Percentiles rank a stretch among this genome's conserved stretches.
Evolutionary conservation across 2,888 invertebrate species (phyloP).

Genomic region (Philereme vetulata): DNA sequence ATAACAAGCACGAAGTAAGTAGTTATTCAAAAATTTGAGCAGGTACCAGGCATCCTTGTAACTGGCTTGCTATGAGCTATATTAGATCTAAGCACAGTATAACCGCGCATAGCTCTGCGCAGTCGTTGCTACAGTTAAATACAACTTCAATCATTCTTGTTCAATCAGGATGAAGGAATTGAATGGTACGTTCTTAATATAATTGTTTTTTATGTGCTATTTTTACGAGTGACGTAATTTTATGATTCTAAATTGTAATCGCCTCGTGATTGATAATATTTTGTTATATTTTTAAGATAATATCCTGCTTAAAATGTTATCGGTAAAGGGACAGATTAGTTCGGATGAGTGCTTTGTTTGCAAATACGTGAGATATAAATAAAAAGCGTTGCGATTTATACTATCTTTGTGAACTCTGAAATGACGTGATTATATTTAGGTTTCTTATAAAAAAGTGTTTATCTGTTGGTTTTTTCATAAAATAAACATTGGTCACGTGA

Average conservation of each 20-base stretch:
- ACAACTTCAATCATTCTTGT: slow-evolving; percentile 3
- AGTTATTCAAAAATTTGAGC: not conserved
- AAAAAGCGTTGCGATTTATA: too few species aligned
- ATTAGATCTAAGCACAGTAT: slow-evolving; percentile 41
- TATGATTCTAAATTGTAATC: slow-evolving; percentile 4
- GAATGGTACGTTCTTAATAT: slow-evolving; percentile 43
- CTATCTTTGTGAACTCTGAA: too few species aligned
- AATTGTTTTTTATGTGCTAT: slow-evolving; percentile 1
- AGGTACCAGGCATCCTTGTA: slow-evolving; percentile 32
- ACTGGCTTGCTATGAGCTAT: slow-evolving; percentile 32
- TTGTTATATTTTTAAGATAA: slow-evolving; percentile 3
- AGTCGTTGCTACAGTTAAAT: slow-evolving; percentile 27
- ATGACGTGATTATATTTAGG: too few species aligned
- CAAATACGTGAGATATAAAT: too few species aligned
- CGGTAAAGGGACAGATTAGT: too few species aligned
- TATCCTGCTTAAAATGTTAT: too few species aligned
- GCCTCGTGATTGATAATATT: not conserved
- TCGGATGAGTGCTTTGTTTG: too few species aligned
- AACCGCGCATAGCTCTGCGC: slow-evolving; percentile 41
- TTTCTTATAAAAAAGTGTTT: too few species aligned
- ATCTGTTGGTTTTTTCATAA: too few species aligned
- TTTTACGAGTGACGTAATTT: slow-evolving; percentile 14
- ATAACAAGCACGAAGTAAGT: not conserved
- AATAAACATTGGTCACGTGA: too few species aligned
- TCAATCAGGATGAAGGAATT: slow-evolving; percentile 41